Percentiles rank a stretch among this genome's conserved stretches.
Conservation (phyloP, 2,113 vertebrate species). For the Neodon shergylaensis region DNA sequence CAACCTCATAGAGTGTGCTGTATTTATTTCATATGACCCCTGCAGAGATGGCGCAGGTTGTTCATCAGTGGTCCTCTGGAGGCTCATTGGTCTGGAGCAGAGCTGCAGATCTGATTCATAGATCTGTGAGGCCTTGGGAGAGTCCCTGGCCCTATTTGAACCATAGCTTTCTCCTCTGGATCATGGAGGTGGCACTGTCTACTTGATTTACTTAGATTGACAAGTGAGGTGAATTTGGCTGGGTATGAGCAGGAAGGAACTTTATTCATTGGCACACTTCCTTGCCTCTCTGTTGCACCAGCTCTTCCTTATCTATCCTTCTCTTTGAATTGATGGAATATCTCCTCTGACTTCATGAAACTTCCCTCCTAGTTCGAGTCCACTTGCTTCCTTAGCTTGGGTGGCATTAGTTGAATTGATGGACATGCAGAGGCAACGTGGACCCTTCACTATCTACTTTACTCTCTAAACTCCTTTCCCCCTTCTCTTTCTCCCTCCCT, state of each 20-base stretch:
- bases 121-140: background rate
- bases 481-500: background rate
- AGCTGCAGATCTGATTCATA: background rate
- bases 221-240: too few relatives aligned
- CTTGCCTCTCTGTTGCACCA: background rate
- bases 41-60: fast-evolving
- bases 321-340: background rate
- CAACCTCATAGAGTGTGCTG: too few relatives aligned
- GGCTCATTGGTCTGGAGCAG: background rate
- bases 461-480: background rate
- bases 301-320: background rate
- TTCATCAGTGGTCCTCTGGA: background rate
- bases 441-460: background rate
- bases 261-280: background rate
- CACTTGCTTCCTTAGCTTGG: background rate
- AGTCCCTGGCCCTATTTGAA: fast-evolving
- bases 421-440: fast-evolving
- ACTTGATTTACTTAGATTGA: fast-evolving
- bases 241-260: fast-evolving
- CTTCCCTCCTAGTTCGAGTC: too few relatives aligned
- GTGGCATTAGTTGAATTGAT: background rate
- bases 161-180: background rate
- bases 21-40: fast-evolving
- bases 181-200: background rate
- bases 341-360: background rate